These are phyloP conservation scores for Zenarchopterus dispar DNA, from an alignment of 2,797 vertebrate species.

Conservation along the genomic window DNA sequence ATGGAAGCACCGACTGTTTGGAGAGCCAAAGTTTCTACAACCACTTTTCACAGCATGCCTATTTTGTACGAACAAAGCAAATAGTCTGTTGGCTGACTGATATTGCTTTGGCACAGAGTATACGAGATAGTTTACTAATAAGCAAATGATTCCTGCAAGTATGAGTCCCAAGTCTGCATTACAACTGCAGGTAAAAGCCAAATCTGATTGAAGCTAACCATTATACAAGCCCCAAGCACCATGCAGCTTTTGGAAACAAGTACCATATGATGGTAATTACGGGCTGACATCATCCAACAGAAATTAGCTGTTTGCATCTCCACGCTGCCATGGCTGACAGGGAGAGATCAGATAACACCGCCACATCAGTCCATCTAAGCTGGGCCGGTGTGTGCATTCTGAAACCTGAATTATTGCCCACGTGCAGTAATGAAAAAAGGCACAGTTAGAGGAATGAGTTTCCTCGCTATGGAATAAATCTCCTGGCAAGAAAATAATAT, in stretches of 20 bases:
- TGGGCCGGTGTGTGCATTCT: conserved; percentile 39
- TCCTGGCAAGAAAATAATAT: conserved; percentile 79
- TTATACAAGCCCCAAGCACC: conserved; percentile 28
- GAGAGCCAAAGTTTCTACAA: conserved; percentile 43
- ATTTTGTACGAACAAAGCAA: conserved; percentile 51
- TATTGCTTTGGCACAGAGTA: conserved; percentile 53
- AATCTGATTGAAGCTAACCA: conserved; percentile 51
- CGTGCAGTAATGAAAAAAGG: conserved; percentile 69
- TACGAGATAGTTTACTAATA: conserved; percentile 59
- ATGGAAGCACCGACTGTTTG: conserved; percentile 35
- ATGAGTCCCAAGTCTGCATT: conserved; percentile 16
- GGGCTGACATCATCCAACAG: conserved; percentile 60
- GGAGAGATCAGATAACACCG: conserved; percentile 57
- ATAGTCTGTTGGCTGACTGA: conserved; percentile 44
- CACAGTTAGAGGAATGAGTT: conserved; percentile 74
- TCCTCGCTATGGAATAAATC: conserved; percentile 78
- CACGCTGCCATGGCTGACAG: conserved; percentile 53
- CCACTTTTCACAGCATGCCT: conserved; percentile 53
- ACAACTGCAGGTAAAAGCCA: conserved; percentile 60
- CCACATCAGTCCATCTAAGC: conserved; percentile 55
- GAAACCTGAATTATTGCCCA: conserved; percentile 70
- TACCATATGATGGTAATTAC: conserved; percentile 65
- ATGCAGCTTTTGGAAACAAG: conserved; percentile 59
- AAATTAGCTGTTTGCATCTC: conserved; percentile 67
- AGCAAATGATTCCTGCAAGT: conserved; percentile 72